A percentile compares a stretch with the other conserved stretches of the same genome.
phyloP scores from a whole-genome alignment of 2,888 invertebrate species.

The Epirrita christyi region DNA sequence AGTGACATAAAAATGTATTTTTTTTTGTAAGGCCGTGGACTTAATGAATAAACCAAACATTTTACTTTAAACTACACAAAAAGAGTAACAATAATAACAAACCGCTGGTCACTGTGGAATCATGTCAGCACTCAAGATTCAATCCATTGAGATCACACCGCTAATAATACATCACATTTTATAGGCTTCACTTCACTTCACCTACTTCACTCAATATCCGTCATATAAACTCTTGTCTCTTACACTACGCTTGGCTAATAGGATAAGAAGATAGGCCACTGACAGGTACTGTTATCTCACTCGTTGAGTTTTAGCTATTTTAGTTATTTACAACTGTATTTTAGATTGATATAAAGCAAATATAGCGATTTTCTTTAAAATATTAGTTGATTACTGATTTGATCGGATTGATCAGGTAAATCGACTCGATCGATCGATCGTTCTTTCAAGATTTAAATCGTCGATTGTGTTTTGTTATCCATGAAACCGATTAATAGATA shows the following conservation, averaged over 20 bases:
- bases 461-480: not conserved
- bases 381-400: not conserved
- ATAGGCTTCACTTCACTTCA: constrained; percentile 52
- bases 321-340: constrained; percentile 15
- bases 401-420: not conserved
- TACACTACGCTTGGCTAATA: constrained; percentile 26
- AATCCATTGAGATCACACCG: constrained; percentile 75
- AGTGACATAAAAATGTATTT: not conserved
- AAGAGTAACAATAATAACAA: constrained; percentile 24
- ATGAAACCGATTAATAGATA: not conserved
- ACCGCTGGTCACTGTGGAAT: constrained; percentile 39
- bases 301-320: constrained; percentile 9
- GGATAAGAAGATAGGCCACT: constrained; percentile 23
- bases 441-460: not conserved
- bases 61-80: constrained; percentile 50
- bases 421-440: not conserved
- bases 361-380: not conserved
- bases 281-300: constrained; percentile 17
- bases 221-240: constrained; percentile 18
- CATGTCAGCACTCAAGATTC: constrained; percentile 56
- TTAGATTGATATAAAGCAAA: constrained; percentile 1
- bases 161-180: constrained; percentile 72
- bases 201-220: constrained; percentile 33
- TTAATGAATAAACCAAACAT: constrained; percentile 51
- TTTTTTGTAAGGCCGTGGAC: constrained; percentile 58